These are phyloP conservation scores for Upupa epops DNA, from an alignment of 2,113 vertebrate genomes.

Conservation along the genomic window DNA sequence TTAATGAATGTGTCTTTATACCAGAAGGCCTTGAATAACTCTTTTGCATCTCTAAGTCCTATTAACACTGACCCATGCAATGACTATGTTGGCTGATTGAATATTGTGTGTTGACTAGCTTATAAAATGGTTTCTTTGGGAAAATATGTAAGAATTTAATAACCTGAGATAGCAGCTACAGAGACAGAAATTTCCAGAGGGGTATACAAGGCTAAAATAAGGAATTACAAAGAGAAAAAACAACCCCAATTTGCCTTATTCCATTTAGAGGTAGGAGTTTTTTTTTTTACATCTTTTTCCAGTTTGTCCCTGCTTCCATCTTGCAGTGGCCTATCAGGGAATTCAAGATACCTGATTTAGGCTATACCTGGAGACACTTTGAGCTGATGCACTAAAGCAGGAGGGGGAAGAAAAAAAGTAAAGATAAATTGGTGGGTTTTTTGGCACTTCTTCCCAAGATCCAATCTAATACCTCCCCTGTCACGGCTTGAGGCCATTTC, in stretches of 20 bases:
- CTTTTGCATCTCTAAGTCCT: slow-evolving; percentile 40
- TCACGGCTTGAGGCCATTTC: no score
- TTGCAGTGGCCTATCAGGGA: neutral
- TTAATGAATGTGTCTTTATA: neutral
- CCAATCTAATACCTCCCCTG: no score
- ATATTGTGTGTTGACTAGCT: slow-evolving; percentile 25
- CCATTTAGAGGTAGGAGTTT: neutral
- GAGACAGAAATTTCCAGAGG: neutral
- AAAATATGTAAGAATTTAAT: neutral
- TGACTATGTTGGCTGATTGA: slow-evolving; percentile 19
- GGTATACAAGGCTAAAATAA: neutral
- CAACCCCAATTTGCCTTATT: neutral
- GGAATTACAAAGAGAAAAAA: neutral
- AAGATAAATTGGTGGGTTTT: neutral
- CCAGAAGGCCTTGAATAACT: slow-evolving; percentile 7
- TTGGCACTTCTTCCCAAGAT: no score
- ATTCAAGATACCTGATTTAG: neutral
- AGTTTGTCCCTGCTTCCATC: neutral
- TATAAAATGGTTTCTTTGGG: slow-evolving; percentile 67
- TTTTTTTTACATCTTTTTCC: neutral
- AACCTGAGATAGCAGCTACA: neutral
- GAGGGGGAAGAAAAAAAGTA: neutral
- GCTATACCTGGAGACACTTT: neutral
- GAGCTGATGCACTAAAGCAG: neutral
- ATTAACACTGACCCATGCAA: slow-evolving; percentile 26